Evolutionary conservation across 2,888 invertebrate species (phyloP).

Genomic region (Pelosia muscerda): DNA sequence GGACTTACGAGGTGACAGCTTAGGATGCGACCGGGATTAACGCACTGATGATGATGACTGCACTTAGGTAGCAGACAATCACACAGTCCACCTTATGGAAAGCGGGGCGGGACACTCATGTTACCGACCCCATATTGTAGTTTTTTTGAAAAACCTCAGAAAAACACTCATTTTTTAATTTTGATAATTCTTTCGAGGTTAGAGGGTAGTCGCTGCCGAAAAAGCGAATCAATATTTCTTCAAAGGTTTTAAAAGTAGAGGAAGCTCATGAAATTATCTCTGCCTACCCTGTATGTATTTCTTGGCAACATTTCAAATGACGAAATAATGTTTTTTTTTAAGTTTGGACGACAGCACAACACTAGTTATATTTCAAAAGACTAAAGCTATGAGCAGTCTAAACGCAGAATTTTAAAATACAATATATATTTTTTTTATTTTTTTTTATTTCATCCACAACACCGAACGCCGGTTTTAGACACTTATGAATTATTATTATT

Average conservation of each 20-base stretch:
- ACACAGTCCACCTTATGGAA: no score
- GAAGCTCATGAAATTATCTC: not conserved
- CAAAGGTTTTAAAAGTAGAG: not conserved
- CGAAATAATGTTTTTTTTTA: not conserved
- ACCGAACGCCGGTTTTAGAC: constrained; percentile 60
- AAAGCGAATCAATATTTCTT: not conserved
- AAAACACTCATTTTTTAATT: no score
- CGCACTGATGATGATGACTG: no score
- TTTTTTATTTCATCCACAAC: constrained; percentile 60
- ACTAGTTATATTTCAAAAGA: constrained; percentile 26
- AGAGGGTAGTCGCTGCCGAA: not conserved
- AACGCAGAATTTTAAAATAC: constrained; percentile 61
- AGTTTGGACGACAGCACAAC: constrained; percentile 19
- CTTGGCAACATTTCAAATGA: not conserved
- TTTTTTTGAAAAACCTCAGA: no score
- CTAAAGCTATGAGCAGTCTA: constrained; percentile 73
- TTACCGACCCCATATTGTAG: no score
- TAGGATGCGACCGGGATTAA: no score
- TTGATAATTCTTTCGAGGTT: not conserved
- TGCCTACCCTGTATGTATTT: not conserved
- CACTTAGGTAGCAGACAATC: no score
- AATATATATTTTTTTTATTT: constrained; percentile 41
- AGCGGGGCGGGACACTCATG: no score
- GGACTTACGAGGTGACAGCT: no score
- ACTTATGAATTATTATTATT: constrained; percentile 46